Evolutionary conservation across 2,113 vertebrate genomes (phyloP), one percentile per base, ranked within the genome.

Genomic region (Cavia aperea): DNA sequence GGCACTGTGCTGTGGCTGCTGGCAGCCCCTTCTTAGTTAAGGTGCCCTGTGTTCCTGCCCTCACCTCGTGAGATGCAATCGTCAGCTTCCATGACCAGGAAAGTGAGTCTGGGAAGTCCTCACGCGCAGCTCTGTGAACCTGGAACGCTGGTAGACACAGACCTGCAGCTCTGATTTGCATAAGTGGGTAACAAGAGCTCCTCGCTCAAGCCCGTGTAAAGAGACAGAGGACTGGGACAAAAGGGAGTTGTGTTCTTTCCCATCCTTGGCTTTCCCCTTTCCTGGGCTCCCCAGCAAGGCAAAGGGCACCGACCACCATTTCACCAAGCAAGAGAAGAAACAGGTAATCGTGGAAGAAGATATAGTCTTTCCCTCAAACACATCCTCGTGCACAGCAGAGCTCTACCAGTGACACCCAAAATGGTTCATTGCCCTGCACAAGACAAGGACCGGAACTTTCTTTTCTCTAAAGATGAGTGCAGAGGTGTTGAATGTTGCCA

Each of bases 211-310:
- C 63, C 24, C 46, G 63, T 10, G 26, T 75, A 31, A 84, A 84
- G 51, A 9, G 0, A 12, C 0, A 4, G 11, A 29, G 51, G 3
- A 9, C 1, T 12, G 26, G n/a, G 21, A 12, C 14, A 13, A 15
- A 18, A 16, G 4, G 36, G 56, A 13, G 5, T 2, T 21, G 13
- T 31, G 11, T 1, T 31, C 33, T 39, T 54, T 26, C 56, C 36
- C 10, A 23, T 10, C 39, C 75, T 31, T 1, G 29, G 31, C 14
- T 43, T 18, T 26, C 14, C 68, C 29, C 14, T 84, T 43, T 83
- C 29, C 33, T 15, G 29, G n/a, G 36, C 29, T 86, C 56, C 36
- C 43, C 7, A 23, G 23, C 14, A 23, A 81, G 62, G 43, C 70
- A 43, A 24, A 14, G 6, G 16, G 31, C 86, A 15, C 13, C 2